Conservation (phyloP, 1,140 invertebrate genomes). For the Watersipora subatra region DNA sequence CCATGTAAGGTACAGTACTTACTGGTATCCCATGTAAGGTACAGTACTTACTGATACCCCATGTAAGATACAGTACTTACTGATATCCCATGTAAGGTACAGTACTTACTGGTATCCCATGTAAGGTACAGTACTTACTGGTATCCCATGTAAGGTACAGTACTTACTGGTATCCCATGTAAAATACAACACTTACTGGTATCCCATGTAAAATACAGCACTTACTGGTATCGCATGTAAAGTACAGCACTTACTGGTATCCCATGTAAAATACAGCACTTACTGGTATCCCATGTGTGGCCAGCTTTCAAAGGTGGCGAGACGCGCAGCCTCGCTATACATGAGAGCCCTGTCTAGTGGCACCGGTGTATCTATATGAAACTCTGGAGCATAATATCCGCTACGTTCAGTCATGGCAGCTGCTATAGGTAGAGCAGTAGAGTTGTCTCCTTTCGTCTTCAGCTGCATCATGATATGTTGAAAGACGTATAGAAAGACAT, state of each 20-base stretch:
- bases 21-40: no score
- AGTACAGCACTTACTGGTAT: constrained; percentile 57
- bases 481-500: constrained; percentile 61
- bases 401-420: constrained; percentile 73
- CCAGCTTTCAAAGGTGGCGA: constrained; percentile 81
- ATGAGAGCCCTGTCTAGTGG: constrained; percentile 46
- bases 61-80: no score
- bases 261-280: constrained; percentile 75
- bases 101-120: no score
- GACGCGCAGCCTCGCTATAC: constrained; percentile 76
- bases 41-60: no score
- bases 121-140: no score
- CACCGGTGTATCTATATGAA: constrained; percentile 18
- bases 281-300: constrained; percentile 93
- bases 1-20: no score
- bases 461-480: constrained; percentile 63
- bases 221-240: no score
- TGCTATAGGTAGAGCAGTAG: constrained; percentile 69
- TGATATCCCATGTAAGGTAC: no score
- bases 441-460: constrained; percentile 65
- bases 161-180: no score
- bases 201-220: no score
- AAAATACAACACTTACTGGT: no score
- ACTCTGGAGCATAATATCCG: constrained; percentile 46
- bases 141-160: no score